A percentile compares a stretch with the other conserved stretches of the same genome.
phyloP scores from a whole-genome alignment of 2,113 vertebrate genomes.

The Prolemur simus region DNA sequence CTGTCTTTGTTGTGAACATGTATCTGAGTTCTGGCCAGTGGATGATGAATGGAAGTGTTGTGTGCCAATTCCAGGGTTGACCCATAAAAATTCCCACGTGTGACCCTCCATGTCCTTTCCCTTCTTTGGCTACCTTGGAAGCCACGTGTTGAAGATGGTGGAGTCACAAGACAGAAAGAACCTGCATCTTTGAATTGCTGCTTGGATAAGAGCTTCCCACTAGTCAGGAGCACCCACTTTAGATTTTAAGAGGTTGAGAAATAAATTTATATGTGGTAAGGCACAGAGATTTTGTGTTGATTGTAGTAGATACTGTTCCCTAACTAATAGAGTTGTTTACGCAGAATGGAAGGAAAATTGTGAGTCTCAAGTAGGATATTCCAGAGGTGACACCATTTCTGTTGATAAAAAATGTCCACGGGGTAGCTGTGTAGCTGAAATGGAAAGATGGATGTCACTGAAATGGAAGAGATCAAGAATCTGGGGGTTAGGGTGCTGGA shows the following conservation, averaged over 20 bases:
- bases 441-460: background rate
- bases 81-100: background rate
- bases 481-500: background rate
- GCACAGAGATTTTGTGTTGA: background rate
- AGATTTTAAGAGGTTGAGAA: background rate
- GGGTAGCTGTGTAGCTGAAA: background rate
- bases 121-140: background rate
- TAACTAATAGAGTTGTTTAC: background rate
- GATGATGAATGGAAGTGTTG: background rate
- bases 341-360: background rate
- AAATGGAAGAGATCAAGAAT: background rate
- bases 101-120: background rate
- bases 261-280: background rate
- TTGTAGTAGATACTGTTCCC: background rate
- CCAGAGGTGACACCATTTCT: background rate
- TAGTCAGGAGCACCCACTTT: background rate
- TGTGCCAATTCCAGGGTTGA: background rate
- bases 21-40: background rate
- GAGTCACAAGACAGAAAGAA: background rate
- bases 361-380: background rate
- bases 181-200: background rate
- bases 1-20: background rate
- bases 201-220: background rate
- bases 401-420: background rate
- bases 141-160: background rate